Conservation (phyloP, 1,140 invertebrate genomes). For the Chelonus insularis region DNA sequence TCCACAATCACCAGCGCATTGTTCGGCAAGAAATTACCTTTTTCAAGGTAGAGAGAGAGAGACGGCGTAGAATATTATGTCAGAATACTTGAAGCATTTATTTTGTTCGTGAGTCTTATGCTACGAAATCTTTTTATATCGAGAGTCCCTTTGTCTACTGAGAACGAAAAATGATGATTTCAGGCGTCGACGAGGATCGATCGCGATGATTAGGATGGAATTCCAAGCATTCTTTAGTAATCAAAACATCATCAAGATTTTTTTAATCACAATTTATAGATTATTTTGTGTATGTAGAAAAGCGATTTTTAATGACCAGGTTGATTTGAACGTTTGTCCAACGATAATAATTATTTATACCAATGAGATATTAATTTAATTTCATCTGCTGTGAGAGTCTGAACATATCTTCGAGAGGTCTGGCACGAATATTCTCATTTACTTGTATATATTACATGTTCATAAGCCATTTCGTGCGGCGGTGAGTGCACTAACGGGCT, state of each 20-base stretch:
- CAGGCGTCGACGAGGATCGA: slow-evolving; percentile 9
- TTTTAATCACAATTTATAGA: neutral
- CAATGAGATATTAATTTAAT: slow-evolving; percentile 22
- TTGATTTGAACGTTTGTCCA: neutral
- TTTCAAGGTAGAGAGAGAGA: slow-evolving; percentile 33
- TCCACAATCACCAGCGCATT: slow-evolving; percentile 40
- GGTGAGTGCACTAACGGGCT: slow-evolving; percentile 28
- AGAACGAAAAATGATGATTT: slow-evolving; percentile 5
- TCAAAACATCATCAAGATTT: slow-evolving; percentile 1
- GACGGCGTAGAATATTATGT: slow-evolving; percentile 14
- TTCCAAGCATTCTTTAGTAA: neutral
- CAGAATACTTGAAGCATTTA: slow-evolving; percentile 12
- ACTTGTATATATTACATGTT: neutral
- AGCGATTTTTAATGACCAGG: slow-evolving; percentile 3
- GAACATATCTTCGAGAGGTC: too few species aligned
- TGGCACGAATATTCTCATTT: neutral
- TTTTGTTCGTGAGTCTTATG: neutral
- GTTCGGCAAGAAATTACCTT: slow-evolving; percentile 40
- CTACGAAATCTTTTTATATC: slow-evolving; percentile 5
- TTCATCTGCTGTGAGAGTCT: too few species aligned
- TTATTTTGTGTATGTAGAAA: neutral
- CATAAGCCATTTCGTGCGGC: slow-evolving; percentile 11
- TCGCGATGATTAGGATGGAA: slow-evolving; percentile 16
- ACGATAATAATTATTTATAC: slow-evolving; percentile 8
- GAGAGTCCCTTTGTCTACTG: slow-evolving; percentile 1